Conservation (phyloP, 30 jellyfish, hydroid and myxozoan genomes). For the Mastigias papua region DNA sequence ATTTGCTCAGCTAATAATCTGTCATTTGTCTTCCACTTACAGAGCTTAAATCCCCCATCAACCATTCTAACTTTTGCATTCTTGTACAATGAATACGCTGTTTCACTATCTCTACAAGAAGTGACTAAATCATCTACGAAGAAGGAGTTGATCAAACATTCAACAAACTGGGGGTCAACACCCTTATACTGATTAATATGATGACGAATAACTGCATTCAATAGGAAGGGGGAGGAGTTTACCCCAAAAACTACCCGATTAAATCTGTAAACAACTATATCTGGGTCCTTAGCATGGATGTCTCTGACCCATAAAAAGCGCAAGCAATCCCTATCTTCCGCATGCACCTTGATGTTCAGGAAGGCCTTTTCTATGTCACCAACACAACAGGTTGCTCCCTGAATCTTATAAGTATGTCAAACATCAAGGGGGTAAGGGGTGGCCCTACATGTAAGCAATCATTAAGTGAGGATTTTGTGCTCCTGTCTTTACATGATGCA, state of each 20-base stretch:
- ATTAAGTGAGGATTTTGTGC: conserved; percentile 2
- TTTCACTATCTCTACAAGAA: conserved; percentile 20
- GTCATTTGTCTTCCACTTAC: conserved; percentile 38
- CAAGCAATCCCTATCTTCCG: conserved; percentile 1
- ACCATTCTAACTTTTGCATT: conserved; percentile 43
- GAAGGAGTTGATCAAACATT: background rate
- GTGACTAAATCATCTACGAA: conserved; percentile 39
- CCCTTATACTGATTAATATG: conserved; percentile 15
- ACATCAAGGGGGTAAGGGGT: conserved; percentile 13
- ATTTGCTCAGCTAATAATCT: background rate
- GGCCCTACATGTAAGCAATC: conserved; percentile 55
- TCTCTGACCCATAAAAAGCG: background rate
- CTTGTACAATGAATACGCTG: conserved; percentile 25
- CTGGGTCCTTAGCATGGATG: background rate
- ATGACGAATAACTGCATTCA: conserved; percentile 41
- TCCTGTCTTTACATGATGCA: conserved; percentile 17
- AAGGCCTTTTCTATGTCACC: conserved; percentile 29
- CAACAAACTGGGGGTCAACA: conserved; percentile 25
- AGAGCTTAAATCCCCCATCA: no score
- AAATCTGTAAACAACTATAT: background rate
- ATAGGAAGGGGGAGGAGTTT: conserved; percentile 38
- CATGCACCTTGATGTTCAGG: background rate
- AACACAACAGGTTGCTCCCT: conserved; percentile 16
- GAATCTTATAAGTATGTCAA: conserved; percentile 19
- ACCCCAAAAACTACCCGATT: conserved; percentile 15